phyloP scores from a whole-genome alignment of 2,888 invertebrate genomes.

The Petrophora chlorosata region DNA sequence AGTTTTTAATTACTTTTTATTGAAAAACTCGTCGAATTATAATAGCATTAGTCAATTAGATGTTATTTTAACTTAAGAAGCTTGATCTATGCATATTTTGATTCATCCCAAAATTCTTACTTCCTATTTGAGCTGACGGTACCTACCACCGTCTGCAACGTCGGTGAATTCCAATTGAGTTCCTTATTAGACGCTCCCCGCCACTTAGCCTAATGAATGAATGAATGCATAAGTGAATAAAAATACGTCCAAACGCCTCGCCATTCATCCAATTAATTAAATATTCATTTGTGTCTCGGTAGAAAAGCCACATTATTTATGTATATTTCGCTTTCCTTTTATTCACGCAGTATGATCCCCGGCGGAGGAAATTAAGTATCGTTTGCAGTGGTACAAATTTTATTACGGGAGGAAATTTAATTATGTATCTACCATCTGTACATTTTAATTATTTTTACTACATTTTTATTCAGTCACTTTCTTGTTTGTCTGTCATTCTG shows the following conservation, averaged over 20 bases:
- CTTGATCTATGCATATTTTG: too few species aligned
- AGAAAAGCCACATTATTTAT: slow-evolving; percentile 38
- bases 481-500: too few species aligned
- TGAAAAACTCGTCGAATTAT: too few species aligned
- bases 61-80: too few species aligned
- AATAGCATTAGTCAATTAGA: too few species aligned
- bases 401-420: background rate
- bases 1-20: too few species aligned
- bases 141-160: too few species aligned
- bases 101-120: too few species aligned
- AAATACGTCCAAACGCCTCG: slow-evolving; percentile 34
- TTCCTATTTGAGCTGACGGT: too few species aligned
- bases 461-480: too few species aligned
- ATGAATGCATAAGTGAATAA: slow-evolving; percentile 23
- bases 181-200: slow-evolving; percentile 1
- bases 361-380: slow-evolving; percentile 8
- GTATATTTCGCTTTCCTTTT: slow-evolving; percentile 30
- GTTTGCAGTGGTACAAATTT: background rate
- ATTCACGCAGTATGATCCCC: slow-evolving; percentile 11
- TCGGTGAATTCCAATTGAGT: slow-evolving; percentile 7
- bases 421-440: too few species aligned
- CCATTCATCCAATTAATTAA: slow-evolving; percentile 47
- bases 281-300: slow-evolving; percentile 38
- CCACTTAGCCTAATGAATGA: slow-evolving; percentile 2
- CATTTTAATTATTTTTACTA: too few species aligned